Base-by-base conservation (phyloP, 2,797 vertebrate species). In the Ctenopoma multispine region DNA sequence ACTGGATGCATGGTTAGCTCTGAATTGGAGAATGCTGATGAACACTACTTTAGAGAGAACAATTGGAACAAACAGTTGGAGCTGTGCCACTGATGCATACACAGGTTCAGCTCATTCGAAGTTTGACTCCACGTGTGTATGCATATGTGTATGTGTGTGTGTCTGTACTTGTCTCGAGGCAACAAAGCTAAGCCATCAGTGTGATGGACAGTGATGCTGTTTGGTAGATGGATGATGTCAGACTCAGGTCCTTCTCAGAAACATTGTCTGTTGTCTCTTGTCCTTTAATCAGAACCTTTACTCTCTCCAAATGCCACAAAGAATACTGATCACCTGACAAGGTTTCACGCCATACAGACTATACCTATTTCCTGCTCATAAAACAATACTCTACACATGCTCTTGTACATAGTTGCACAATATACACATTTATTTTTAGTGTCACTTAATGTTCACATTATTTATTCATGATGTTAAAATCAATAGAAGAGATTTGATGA, bases 211-310 rank as follows among this genome's bases (percentile, higher is more conserved):
- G 69, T 9, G 38, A 62, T 3, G 61, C 59, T 49, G 58, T 53
- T 65, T 53, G 60, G 51, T 75, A 72, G 77, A 85, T 81, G 68
- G 85, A 79, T 83, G 75, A 85, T 82, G 72, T 77, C 73, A 66
- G 63, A 53, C 29, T 49, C 31, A 2, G 64, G 47, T 77, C 67
- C 29, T 47, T 57, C 80, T 74, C 31, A n/a, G 55, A 64, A 81
- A 75, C 83, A 43, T 36, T 27, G 74, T 75, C 68, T 6, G 31
- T 62, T 60, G 47, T 68, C 58, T 76, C 50, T 63, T 75, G 60
- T 86, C 79, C 75, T 81, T 83, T 89, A 89, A 91, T 81, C 74
- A 88, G 69, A 82, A 91, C 81, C 79, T 90, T 87, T 82, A 71
- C 69, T 82, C 71, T 67, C 49, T 75, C 51, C 61, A 60, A 36